phyloP scores from a whole-genome alignment of 1,140 invertebrate genomes.

The Pentalonia nigronervosa region DNA sequence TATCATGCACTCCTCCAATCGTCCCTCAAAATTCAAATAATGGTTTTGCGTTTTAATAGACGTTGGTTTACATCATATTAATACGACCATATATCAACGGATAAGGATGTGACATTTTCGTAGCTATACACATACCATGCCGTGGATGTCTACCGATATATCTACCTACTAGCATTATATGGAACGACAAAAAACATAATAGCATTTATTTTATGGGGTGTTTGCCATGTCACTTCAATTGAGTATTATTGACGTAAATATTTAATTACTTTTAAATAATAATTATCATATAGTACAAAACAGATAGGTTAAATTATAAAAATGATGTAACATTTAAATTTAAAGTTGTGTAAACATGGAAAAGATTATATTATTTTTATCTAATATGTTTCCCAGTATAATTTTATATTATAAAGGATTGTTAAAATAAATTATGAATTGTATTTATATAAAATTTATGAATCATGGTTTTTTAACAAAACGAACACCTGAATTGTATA shows the following conservation, averaged over 20 bases:
- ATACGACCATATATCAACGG: neutral
- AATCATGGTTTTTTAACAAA: neutral
- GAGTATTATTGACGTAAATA: neutral
- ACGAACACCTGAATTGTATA: neutral
- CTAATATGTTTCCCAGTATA: neutral
- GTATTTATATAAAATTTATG: neutral
- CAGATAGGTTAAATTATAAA: neutral
- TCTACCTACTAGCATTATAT: neutral
- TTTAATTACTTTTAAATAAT: neutral
- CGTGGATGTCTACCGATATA: neutral
- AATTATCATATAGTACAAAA: neutral
- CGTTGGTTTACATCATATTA: neutral
- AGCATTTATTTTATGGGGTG: neutral
- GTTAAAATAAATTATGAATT: too few relatives aligned
- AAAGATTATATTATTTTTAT: neutral
- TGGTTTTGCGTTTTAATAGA: neutral
- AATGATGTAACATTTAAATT: neutral
- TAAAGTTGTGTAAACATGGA: neutral
- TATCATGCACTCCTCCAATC: neutral
- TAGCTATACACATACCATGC: neutral
- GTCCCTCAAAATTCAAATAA: neutral
- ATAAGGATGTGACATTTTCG: constrained; percentile 7
- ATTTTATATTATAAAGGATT: neutral
- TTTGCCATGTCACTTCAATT: neutral
- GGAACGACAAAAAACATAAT: neutral